phyloP scores from a whole-genome alignment of 2,113 vertebrate species.

The Scalopus aquaticus region DNA sequence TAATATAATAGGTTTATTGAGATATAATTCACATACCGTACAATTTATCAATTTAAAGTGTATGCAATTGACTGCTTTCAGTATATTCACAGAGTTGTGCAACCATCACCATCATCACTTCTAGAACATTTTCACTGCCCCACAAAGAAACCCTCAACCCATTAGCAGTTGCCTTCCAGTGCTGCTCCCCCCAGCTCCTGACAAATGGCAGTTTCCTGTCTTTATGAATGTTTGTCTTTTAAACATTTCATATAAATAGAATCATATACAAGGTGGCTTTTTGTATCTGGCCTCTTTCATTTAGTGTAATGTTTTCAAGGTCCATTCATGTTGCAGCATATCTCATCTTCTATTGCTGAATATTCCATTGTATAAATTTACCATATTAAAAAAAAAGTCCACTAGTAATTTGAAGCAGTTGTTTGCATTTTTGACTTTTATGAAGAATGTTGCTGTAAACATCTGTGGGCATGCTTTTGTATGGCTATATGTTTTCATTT shows the following conservation, averaged over 20 bases:
- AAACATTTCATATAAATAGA: neutral
- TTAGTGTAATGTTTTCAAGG: neutral
- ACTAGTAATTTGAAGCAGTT: neutral
- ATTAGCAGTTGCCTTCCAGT: neutral
- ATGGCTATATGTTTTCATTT: neutral
- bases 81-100: constrained; percentile 24
- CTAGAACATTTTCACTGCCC: neutral
- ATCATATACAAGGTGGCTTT: neutral
- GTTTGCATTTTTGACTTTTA: neutral
- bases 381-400: neutral
- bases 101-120: neutral
- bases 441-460: neutral
- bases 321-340: neutral
- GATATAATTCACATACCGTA: constrained; percentile 14
- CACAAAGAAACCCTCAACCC: neutral
- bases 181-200: neutral
- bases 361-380: neutral
- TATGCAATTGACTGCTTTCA: neutral
- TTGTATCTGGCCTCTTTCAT: neutral
- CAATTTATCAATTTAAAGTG: neutral
- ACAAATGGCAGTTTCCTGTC: neutral
- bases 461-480: neutral
- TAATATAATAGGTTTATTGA: constrained; percentile 42
- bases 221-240: neutral
- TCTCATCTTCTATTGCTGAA: neutral